Evolutionary conservation across 1,140 invertebrate species (phyloP), one percentile per base, ranked within the genome.

Genomic region (Muscidifurax raptorellus): DNA sequence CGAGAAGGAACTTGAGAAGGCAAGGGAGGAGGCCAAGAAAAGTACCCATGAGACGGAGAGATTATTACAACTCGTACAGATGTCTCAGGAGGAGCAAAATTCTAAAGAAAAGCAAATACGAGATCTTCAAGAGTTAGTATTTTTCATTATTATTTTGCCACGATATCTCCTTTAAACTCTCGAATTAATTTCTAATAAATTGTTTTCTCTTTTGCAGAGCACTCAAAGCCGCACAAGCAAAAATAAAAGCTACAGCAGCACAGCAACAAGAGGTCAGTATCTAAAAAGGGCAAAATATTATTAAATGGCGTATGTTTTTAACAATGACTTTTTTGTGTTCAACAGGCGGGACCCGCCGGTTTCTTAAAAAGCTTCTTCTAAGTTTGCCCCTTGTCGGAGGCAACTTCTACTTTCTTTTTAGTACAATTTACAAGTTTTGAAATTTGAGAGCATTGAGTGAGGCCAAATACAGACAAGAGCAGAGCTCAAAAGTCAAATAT

Each of bases 81-180:
- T 98, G 95, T 96, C 96, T 86, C 98, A 99, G 91, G 98, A 99
- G 91, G 98, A 99, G 90, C 98, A 99, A 92, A 97, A 98, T 90
- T 94, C 96, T 86, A 98, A 99, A 93, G 98, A 99, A 90, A 98
- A 97, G 92, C 96, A 97, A 92, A 99, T 99, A 86, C 96, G 97
- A 94, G 98, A 99, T 91, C 94, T 99, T 90, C 97, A 98, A 95
- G 97, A 98, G 98, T 99, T 93, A 96, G 96, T 95, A 82, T 79
- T 86, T 28, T 18, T 69, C 28, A 28, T 69, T 59, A 52, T 52
- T 13, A 13, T 22, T 22, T 2, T 6, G 5, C 13, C 18, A 22
- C 2, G n/a, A n/a, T n/a, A n/a, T n/a, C n/a, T n/a, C n/a, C 18
- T 52, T 52, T 52, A 18, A 13, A 52, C 13, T 5, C 47, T 52